phyloP scores from a whole-genome alignment of 1,140 invertebrate genomes.

The Drosophila bifasciata region DNA sequence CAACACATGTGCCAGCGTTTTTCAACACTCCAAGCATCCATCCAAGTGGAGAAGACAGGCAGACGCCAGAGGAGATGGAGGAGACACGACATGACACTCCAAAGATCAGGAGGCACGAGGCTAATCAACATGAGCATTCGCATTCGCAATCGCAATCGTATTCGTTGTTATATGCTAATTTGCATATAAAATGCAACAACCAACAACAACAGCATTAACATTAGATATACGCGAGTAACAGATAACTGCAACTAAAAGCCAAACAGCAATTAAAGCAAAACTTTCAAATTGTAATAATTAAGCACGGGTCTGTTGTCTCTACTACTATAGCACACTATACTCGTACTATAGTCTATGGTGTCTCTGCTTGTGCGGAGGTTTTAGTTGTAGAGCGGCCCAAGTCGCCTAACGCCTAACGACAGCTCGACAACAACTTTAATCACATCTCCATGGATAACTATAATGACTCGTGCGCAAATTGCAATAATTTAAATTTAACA shows the following conservation, averaged over 20 bases:
- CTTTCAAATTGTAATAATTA: slow-evolving; percentile 63
- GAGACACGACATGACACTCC: slow-evolving; percentile 1
- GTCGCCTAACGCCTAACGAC: slow-evolving; percentile 18
- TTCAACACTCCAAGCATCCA: slow-evolving; percentile 35
- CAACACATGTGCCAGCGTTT: slow-evolving; percentile 45
- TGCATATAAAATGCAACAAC: slow-evolving; percentile 67
- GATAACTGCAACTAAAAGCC: slow-evolving; percentile 43
- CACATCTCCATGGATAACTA: slow-evolving; percentile 28
- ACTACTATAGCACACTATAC: too few species aligned
- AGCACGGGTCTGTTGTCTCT: background rate
- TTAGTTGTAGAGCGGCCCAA: too few species aligned
- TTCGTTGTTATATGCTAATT: slow-evolving; percentile 50
- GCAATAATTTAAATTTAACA: slow-evolving; percentile 74
- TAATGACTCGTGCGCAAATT: slow-evolving; percentile 58
- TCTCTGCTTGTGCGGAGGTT: too few species aligned
- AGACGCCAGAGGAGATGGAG: slow-evolving; percentile 5
- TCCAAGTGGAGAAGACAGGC: slow-evolving; percentile 14
- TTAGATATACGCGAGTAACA: slow-evolving; percentile 9
- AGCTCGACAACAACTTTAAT: slow-evolving; percentile 25
- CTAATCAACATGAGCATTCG: slow-evolving; percentile 45
- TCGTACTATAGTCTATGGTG: background rate
- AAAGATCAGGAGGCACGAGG: slow-evolving; percentile 20
- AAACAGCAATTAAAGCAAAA: slow-evolving; percentile 62
- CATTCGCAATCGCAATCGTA: slow-evolving; percentile 6
- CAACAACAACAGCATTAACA: slow-evolving; percentile 21